Conservation (phyloP, 2,797 vertebrate genomes). For the Gallinago solitaria region DNA sequence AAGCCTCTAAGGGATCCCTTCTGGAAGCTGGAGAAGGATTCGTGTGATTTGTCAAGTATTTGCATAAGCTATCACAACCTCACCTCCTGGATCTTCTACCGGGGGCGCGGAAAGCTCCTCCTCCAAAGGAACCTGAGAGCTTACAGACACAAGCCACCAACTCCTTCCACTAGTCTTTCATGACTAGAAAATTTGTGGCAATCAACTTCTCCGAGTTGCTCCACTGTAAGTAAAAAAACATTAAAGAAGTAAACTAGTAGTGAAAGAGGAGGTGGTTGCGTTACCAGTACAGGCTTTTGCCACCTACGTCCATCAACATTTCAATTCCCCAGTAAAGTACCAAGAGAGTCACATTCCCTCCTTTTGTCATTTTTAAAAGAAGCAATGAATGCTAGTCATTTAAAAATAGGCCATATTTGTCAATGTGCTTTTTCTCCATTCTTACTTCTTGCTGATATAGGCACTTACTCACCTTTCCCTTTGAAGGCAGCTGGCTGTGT, state of each 20-base stretch:
- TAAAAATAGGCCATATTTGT: not conserved
- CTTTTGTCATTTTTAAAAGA: not conserved
- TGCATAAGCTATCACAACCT: not conserved
- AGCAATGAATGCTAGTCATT: not conserved
- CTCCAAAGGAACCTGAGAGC: not conserved
- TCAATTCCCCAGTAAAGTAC: not conserved
- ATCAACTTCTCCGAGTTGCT: not conserved
- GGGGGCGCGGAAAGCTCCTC: not conserved
- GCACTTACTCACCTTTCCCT: not conserved
- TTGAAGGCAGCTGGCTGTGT: conserved; percentile 1
- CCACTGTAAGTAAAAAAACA: not conserved
- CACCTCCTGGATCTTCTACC: not conserved
- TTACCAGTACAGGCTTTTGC: not conserved
- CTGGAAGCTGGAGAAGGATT: not conserved
- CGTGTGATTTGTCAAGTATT: not conserved
- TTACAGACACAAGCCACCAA: not conserved
- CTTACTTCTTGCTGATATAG: not conserved
- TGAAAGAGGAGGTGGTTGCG: not conserved
- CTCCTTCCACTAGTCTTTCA: not conserved
- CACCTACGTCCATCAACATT: not conserved
- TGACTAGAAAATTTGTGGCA: not conserved
- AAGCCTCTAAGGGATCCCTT: not conserved
- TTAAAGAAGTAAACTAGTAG: not conserved
- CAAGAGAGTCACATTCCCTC: not conserved
- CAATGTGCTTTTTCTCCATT: not conserved